Evolutionary conservation across 2,797 vertebrate species (phyloP).

Genomic region (Macrochelys suwanniensis): DNA sequence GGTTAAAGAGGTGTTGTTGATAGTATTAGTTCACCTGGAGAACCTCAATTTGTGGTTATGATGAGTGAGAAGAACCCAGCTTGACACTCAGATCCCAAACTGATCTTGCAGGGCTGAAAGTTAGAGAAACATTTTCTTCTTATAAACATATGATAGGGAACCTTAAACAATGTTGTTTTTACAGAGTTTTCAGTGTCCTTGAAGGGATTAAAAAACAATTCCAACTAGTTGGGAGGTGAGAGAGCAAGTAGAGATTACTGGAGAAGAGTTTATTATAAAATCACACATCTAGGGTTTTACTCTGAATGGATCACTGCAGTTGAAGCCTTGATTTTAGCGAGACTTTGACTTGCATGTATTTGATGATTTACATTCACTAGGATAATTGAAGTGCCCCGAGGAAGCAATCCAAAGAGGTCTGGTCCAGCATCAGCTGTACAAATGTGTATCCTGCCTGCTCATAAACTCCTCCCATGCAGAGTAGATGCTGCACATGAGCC

Average conservation of each 20-base stretch:
- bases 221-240: accelerated
- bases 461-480: accelerated
- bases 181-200: neutral
- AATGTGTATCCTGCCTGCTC: neutral
- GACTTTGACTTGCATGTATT: neutral
- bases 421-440: accelerated
- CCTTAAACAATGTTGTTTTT: neutral
- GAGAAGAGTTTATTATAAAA: neutral
- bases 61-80: neutral
- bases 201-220: neutral
- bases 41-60: neutral
- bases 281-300: neutral
- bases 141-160: neutral
- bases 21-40: neutral
- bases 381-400: neutral
- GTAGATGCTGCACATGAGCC: neutral
- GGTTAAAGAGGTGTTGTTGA: too few species aligned
- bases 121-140: accelerated
- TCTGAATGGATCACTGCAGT: neutral
- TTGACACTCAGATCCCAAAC: neutral
- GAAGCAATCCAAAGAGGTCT: neutral
- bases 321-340: neutral
- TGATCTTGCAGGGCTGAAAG: neutral
- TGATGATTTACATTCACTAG: neutral
- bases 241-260: neutral